Conservation (phyloP, 2,888 invertebrate genomes). For the Sthenelais limicola region DNA sequence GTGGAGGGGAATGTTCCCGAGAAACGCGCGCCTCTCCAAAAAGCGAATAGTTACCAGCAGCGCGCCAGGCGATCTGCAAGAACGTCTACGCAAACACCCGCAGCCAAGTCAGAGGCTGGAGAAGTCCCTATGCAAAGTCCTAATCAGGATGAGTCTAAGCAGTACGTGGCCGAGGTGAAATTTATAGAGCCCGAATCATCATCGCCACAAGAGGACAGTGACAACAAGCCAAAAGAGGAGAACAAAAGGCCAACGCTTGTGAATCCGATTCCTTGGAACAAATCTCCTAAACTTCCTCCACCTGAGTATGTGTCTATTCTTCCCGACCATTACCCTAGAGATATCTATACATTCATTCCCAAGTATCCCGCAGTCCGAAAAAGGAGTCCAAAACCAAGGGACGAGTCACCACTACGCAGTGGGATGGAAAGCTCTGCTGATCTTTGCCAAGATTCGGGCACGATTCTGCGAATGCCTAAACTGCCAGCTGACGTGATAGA, state of each 20-base stretch:
- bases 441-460: background rate
- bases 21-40: background rate
- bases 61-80: too few relatives aligned
- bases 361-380: conserved; percentile 41
- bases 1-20: background rate
- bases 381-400: background rate
- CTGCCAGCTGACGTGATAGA: conserved; percentile 61
- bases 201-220: background rate
- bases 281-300: conserved; percentile 59
- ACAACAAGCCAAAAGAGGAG: background rate
- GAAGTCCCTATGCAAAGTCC: conserved; percentile 32
- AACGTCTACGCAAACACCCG: too few relatives aligned
- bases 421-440: background rate
- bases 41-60: conserved; percentile 13
- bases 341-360: conserved; percentile 68
- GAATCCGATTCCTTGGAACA: conserved; percentile 61
- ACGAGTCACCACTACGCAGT: background rate
- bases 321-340: conserved; percentile 68
- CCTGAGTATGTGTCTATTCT: conserved; percentile 61
- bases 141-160: background rate
- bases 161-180: conserved; percentile 10
- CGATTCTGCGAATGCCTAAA: conserved; percentile 56
- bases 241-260: conserved; percentile 24
- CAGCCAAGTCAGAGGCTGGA: conserved; percentile 4
- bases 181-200: conserved; percentile 12